Evolutionary conservation across 2,888 invertebrate species (phyloP).

Genomic region (Microchrysa polita): DNA sequence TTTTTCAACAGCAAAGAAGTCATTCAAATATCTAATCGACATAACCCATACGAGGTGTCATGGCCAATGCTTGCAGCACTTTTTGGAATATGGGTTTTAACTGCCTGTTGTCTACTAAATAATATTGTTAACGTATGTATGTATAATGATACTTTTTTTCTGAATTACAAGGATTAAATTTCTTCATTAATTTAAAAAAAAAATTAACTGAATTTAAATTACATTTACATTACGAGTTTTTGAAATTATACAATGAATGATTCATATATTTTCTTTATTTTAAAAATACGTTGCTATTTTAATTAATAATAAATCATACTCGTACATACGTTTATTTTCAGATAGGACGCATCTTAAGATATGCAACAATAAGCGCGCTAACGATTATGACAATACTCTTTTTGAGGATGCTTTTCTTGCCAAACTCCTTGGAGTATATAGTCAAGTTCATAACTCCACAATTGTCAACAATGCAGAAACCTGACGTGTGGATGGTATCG

Average conservation of each 20-base stretch:
- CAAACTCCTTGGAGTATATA: slow-evolving; percentile 4
- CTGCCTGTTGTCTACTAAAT: slow-evolving; percentile 18
- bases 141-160: no score
- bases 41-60: slow-evolving; percentile 25
- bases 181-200: no score
- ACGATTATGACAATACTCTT: slow-evolving; percentile 17
- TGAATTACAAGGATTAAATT: no score
- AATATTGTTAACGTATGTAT: slow-evolving; percentile 41
- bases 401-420: slow-evolving; percentile 15
- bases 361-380: slow-evolving; percentile 29
- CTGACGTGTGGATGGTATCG: slow-evolving; percentile 25
- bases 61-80: slow-evolving; percentile 27
- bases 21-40: slow-evolving; percentile 11
- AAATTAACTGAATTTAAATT: no score
- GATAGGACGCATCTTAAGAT: slow-evolving; percentile 44
- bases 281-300: not conserved
- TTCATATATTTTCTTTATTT: not conserved
- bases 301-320: not conserved
- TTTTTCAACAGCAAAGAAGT: slow-evolving; percentile 29
- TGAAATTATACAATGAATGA: not conserved
- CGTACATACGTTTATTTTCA: no score
- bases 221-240: no score
- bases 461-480: not conserved
- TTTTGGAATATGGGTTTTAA: slow-evolving; percentile 19
- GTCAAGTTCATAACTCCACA: slow-evolving; percentile 26